Evolutionary conservation across 2,797 vertebrate species (phyloP), one percentile per base, ranked within the genome.

Genomic region (Gymnopithys bicolor): DNA sequence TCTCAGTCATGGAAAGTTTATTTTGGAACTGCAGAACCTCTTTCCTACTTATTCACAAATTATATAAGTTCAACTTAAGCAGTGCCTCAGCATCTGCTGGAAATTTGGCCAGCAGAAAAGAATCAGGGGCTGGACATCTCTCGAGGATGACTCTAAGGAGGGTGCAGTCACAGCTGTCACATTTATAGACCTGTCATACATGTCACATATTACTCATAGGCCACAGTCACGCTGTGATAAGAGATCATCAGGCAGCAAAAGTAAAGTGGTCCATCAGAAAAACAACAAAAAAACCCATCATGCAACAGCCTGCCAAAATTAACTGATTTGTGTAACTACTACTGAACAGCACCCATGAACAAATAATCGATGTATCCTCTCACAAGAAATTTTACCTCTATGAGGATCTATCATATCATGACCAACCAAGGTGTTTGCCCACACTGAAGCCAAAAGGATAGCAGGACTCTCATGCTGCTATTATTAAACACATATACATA

Each of bases 151-250:
- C 45, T 89, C 84, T 14, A 46, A 89, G 74, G 68, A 79, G 4
- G 21, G 27, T 71, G 22, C 60, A 67, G 35, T 66, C 55, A 45
- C 70, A 73, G 49, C 43, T 41, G 55, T 14, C 75, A 63, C 27
- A 35, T 66, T 28, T 60, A 73, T 14, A 23, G 32, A 66, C 24
- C 48, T 28, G 24, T 39, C 60, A 59, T 6, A 16, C 19, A 4
- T 10, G 3, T 2, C 22, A 15, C n/a, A 9, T 0, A 1, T 62
- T 82, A 66, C 41, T 37, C 30, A 5, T 2, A 73, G 59, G 60
- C 79, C 77, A 70, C 1, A 4, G 23, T 52, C 19, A 39, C 7
- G 18, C 18, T 7, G 13, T 8, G 24, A 39, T 15, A 24, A 55
- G 53, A 46, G 45, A 25, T 48, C 48, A 43, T 15, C 52, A 73